Evolutionary conservation across 1,140 invertebrate genomes (phyloP).

Genomic region (Brachionus rotundiformis): DNA sequence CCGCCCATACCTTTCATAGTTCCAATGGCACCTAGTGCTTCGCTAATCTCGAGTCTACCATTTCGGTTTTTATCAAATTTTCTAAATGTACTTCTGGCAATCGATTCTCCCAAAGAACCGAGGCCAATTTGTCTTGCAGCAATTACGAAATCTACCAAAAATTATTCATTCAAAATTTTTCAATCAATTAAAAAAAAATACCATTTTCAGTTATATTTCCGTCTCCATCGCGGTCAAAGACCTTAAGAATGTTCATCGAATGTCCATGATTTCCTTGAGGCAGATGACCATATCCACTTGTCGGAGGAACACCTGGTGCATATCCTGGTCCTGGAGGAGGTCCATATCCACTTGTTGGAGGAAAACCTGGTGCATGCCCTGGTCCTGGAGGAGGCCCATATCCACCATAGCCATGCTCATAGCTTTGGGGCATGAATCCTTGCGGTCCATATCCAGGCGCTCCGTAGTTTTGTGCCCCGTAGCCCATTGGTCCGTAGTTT

Average conservation of each 20-base stretch:
- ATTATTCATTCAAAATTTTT: neutral
- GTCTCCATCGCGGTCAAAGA: constrained; percentile 47
- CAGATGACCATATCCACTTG: neutral
- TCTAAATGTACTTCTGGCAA: constrained; percentile 38
- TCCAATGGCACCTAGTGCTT: constrained; percentile 21
- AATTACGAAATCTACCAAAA: constrained; percentile 32
- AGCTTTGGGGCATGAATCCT: neutral
- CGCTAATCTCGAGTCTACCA: constrained; percentile 29
- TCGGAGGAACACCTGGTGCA: neutral
- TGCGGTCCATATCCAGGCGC: neutral
- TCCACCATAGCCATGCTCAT: neutral
- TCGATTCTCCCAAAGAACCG: constrained; percentile 9
- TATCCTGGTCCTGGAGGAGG: neutral
- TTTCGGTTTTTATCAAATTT: constrained; percentile 50
- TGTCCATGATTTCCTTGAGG: neutral
- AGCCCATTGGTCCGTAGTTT: neutral
- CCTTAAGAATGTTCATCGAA: constrained; percentile 30
- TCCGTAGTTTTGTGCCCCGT: neutral
- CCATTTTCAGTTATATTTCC: constrained; percentile 51
- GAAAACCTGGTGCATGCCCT: neutral
- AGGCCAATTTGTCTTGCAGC: constrained; percentile 39
- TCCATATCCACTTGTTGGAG: neutral
- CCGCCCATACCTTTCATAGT: constrained; percentile 40
- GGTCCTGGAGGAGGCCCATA: neutral
- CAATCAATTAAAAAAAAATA: neutral